Base-by-base conservation (phyloP, 2,113 vertebrate genomes). In the Dipodomys ordii region DNA sequence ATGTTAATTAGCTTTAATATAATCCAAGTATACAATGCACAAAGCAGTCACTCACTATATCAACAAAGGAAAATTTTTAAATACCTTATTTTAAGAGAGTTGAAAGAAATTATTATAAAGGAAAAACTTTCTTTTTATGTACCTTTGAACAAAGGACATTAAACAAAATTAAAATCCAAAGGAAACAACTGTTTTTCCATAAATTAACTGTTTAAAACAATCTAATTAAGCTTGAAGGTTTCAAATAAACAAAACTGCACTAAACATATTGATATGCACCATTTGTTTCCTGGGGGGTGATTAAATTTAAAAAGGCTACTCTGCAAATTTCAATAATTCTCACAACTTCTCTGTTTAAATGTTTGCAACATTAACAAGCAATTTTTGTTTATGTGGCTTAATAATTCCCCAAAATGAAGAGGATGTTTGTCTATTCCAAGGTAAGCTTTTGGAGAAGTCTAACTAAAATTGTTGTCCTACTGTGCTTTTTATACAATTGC, bases 161-260 rank as follows among this genome's bases (percentile, higher is more conserved):
- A 94, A 49, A 82, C 85, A 95, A 96, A 96, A 97, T 95, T 92
- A 95, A 97, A 96, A 88, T 88, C 64, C 62, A 65, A 94, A 83
- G 83, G 32, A 87, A 96, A 64, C 25, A 78, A 91, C 13, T 11
- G 49, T 88, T 94, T 88, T 94, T 95, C 57, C 68, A 94, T 81
- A 96, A 96, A 78, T 87, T 88, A 91, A 82, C 18, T 65, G 49
- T 89, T 74, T 49, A 25, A 92, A 89, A 93, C 80, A 96, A 73
- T 62, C 53, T 84, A 95, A 71, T 35, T 87, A 90, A 84, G 7
- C 92, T 81, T 49, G 82, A 93, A 19, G 9, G 73, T 83, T 92
- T 95, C 77, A 96, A 95, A 92, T 81, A 72, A 96, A 90, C 0
- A 96, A 94, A 97, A 96, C 0, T 6, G 1, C 7, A 69, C 39